phyloP scores from a whole-genome alignment of 2,113 vertebrate genomes.

The Gymnocephalus cernua region DNA sequence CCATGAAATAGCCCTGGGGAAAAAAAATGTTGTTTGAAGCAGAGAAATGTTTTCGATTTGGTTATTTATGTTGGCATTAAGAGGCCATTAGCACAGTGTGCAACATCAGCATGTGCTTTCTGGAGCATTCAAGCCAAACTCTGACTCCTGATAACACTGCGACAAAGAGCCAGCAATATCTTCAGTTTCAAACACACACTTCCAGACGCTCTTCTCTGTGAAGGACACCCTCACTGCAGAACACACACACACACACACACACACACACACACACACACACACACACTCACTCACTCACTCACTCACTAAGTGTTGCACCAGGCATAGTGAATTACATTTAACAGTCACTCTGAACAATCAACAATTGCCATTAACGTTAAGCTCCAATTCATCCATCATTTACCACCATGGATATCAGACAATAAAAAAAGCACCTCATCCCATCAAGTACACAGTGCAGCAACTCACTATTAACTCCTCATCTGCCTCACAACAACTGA shows the following conservation, averaged over 20 bases:
- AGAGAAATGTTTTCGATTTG: conserved; percentile 74
- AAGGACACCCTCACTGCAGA: conserved; percentile 74
- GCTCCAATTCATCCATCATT: conserved; percentile 19
- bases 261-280: conserved; percentile 30
- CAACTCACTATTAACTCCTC: background rate
- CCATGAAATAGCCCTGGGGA: conserved; percentile 54
- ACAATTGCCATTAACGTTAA: conserved; percentile 37
- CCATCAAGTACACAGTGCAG: background rate
- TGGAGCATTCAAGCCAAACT: conserved; percentile 76
- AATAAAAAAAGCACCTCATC: conserved; percentile 26
- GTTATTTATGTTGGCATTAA: conserved; percentile 80
- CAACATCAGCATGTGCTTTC: conserved; percentile 82
- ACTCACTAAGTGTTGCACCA: conserved; percentile 7
- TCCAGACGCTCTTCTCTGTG: conserved; percentile 63
- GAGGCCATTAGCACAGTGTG: conserved; percentile 78
- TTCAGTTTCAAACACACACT: conserved; percentile 71
- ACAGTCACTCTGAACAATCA: conserved; percentile 31
- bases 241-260: conserved; percentile 47
- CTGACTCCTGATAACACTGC: conserved; percentile 84
- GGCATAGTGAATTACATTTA: conserved; percentile 37
- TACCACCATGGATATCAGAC: conserved; percentile 11
- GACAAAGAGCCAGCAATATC: conserved; percentile 82
- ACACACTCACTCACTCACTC: background rate
- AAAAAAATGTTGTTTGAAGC: conserved; percentile 44
- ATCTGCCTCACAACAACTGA: background rate